Base-by-base conservation (phyloP, 2,797 vertebrate species). In the Pteronotus mesoamericanus region DNA sequence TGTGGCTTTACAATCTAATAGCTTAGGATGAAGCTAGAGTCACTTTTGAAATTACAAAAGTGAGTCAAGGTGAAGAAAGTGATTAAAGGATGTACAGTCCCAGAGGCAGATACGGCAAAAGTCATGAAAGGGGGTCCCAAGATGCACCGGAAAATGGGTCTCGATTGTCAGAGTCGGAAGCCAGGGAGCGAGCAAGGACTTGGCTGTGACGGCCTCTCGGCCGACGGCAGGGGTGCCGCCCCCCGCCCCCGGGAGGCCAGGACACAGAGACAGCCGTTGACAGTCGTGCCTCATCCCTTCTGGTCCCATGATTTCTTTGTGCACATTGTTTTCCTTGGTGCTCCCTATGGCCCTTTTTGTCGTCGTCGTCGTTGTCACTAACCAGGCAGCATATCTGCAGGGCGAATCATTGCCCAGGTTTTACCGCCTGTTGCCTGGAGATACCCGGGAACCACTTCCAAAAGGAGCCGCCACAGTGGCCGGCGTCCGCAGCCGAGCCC, bases 161-260 rank as follows among this genome's bases (percentile, higher is more conserved):
- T 80, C 7, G 2, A 53, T 29, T 24, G 22, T 80, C 24, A 42
- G 39, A 44, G 64, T 15, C 6, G 34, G 22, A n/a, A 91, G 55
- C n/a, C n/a, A 29, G 48, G 6, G 21, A 42, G 44, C 4, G 11
- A 26, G 42, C 39, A 12, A 37, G 32, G 18, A 2, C 64, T 10
- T 61, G 9, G 51, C 55, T 19, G 1, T 9, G 80, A 42, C 24
- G 3, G 32, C n/a, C 4, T 51, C 48, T 51, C 19, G 4, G 21
- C 24, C 8, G 8, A 10, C 18, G 1, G n/a, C n/a, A n/a, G 3
- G 1, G 44, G 3, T 0, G 19, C 34, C 16, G 14, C 3, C 26
- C 64, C 19, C 61, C 32, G n/a, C 24, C 26, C 44, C 26, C n/a
- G 0, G 5, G 3, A 15, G 26, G 26, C 2, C 0, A 11, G 39